Base-by-base conservation (phyloP, 2,888 invertebrate genomes). In the Dendrolimus houi region DNA sequence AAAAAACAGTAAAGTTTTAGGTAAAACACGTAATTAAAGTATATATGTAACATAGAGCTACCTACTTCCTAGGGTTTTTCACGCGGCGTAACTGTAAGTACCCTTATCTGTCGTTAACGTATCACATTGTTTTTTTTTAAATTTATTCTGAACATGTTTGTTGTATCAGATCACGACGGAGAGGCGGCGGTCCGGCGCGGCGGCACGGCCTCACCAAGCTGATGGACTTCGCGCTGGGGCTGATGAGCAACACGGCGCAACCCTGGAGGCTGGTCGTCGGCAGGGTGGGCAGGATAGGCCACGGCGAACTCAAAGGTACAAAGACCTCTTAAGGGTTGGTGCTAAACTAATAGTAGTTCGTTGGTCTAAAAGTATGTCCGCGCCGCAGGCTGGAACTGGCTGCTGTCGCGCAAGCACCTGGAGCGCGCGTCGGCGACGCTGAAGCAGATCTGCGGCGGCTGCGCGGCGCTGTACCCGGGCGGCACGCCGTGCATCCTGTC, bases 201-300 rank as follows among this genome's bases (percentile, higher is more conserved):
- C 93, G 97, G 62, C 93, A 96, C 55, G 98, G 97, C 0, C 92
- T 99, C 52, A 95, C 96, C 65, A 98, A 98, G 81, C 91, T 99
- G 56, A 99, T 99, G 98, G 98, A 98, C 80, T 99, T 98, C 83
- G 96, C 98, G 60, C 92, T 99, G 67, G 96, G 98, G 52, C 95
- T 99, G 41, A 97, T 99, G 93, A 96, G 97, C 59, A 96, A 96
- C 82, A 96, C 96, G 62, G 96, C 97, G 57, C 95, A 96, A 70
- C 97, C 99, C 29, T 99, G 99, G 98, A 92, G 99, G 59, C 92
- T 99, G 58, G 99, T 99, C 17, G 96, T 99, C 13, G 99, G 99
- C 8, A 92, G 99, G 55, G 94, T 99, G 54, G 99, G 99, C 0
- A 93, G 99, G 58, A 96, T 99, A 62, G 99, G 99, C 0, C 99